phyloP scores from a whole-genome alignment of 2,113 vertebrate species.

The Amblyopsis rosae region DNA sequence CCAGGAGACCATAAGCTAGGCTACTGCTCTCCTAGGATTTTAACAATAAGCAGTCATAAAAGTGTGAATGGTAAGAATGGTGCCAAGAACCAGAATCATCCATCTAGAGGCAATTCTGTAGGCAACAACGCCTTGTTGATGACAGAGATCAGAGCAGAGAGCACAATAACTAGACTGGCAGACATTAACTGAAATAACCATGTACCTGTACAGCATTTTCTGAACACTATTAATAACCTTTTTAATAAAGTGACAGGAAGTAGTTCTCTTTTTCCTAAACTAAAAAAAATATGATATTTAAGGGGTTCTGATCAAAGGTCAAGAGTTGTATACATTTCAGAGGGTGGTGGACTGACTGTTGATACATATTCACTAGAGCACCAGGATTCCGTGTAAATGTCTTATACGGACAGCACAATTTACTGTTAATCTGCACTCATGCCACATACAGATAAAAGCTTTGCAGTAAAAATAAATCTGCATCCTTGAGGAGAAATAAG shows the following conservation, averaged over 20 bases:
- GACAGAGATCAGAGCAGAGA: too few species aligned
- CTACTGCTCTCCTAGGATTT: too few species aligned
- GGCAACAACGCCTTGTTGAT: too few species aligned
- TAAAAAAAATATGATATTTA: constrained; percentile 5
- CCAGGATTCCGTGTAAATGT: constrained; percentile 47
- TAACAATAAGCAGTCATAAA: too few species aligned
- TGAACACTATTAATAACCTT: neutral
- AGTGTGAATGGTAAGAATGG: too few species aligned
- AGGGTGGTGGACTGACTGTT: constrained; percentile 32
- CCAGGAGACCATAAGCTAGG: too few species aligned
- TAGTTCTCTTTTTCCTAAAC: too few species aligned
- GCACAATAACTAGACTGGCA: too few species aligned
- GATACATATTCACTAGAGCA: constrained; percentile 64
- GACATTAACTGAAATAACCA: too few species aligned
- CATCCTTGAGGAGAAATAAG: constrained; percentile 41
- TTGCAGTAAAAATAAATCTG: constrained; percentile 66
- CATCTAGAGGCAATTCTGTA: too few species aligned
- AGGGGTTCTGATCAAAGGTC: neutral
- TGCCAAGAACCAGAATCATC: too few species aligned
- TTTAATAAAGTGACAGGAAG: neutral
- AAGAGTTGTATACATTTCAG: constrained; percentile 34
- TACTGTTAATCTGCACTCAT: constrained; percentile 64
- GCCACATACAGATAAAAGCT: constrained; percentile 69
- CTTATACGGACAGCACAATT: constrained; percentile 67
- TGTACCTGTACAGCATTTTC: too few species aligned